A percentile compares a stretch with the other conserved stretches of the same genome.
Conservation (phyloP, 1,140 invertebrate species). For the Brachionus plicatilis region DNA sequence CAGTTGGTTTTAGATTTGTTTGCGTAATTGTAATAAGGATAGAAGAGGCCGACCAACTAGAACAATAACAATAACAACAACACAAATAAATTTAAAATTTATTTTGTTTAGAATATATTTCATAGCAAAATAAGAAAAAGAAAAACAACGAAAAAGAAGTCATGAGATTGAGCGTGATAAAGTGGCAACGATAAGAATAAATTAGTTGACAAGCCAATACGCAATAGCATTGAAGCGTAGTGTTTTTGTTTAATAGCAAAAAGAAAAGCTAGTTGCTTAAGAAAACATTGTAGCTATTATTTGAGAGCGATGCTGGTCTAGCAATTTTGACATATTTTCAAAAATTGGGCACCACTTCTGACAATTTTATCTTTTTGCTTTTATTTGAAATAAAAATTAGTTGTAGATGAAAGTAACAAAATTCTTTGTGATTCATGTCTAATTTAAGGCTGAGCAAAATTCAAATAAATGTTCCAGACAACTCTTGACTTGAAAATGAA, state of each 20-base stretch:
- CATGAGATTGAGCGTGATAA: not conserved
- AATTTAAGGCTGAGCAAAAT: not conserved
- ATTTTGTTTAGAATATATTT: not conserved
- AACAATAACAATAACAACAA: not conserved
- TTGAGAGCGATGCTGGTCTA: not conserved
- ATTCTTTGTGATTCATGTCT: not conserved
- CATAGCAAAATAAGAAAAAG: not conserved
- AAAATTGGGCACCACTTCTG: not conserved
- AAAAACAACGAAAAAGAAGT: not conserved
- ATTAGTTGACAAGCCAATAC: not conserved
- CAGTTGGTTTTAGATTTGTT: not conserved
- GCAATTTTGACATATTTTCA: not conserved
- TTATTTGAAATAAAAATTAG: not conserved
- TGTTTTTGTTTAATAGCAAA: not conserved
- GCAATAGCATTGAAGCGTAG: constrained; percentile 14
- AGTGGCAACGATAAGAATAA: not conserved
- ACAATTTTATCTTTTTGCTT: not conserved
- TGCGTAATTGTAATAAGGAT: not conserved
- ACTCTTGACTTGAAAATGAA: not conserved
- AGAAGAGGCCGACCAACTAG: not conserved
- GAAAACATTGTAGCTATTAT: not conserved
- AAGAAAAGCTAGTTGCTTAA: not conserved
- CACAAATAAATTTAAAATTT: not conserved
- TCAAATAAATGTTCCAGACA: not conserved
- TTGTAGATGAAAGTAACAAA: not conserved